Evolutionary conservation across 2,113 vertebrate species (phyloP).

Genomic region (Stercorarius parasiticus): DNA sequence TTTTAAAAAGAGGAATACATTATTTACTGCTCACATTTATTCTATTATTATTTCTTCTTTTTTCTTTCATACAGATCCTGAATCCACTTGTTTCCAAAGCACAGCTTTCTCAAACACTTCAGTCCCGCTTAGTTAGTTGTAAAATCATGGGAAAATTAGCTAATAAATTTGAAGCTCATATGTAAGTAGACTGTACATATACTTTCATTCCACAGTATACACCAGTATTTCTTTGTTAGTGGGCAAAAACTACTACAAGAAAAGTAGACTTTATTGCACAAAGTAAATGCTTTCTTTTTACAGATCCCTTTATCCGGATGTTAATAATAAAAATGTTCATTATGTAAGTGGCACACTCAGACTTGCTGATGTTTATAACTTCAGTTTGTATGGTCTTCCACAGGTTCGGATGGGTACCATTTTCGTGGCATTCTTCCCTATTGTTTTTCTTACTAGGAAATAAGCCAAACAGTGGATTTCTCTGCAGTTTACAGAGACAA

Average conservation of each 20-base stretch:
- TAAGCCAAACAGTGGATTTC: neutral
- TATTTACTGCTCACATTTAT: neutral
- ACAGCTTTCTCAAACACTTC: conserved; percentile 88
- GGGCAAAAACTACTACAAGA: neutral
- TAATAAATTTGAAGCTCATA: conserved; percentile 88
- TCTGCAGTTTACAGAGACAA: neutral
- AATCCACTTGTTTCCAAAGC: conserved; percentile 90
- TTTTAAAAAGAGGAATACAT: neutral
- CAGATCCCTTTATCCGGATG: neutral
- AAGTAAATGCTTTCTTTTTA: neutral
- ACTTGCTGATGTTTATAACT: neutral
- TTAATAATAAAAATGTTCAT: neutral
- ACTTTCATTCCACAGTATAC: neutral
- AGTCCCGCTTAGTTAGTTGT: conserved; percentile 89
- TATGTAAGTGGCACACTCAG: neutral
- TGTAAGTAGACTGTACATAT: conserved; percentile 78
- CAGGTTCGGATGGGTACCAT: neutral
- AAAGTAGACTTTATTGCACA: neutral
- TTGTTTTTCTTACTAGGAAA: neutral
- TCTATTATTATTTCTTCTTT: neutral
- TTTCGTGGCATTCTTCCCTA: neutral
- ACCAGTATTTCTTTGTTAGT: neutral
- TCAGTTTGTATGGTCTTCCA: neutral
- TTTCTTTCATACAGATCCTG: conserved; percentile 80
- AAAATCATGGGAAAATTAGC: conserved; percentile 91